phyloP scores from a whole-genome alignment of 2,888 invertebrate species.

The Sarcophaga carnaria region DNA sequence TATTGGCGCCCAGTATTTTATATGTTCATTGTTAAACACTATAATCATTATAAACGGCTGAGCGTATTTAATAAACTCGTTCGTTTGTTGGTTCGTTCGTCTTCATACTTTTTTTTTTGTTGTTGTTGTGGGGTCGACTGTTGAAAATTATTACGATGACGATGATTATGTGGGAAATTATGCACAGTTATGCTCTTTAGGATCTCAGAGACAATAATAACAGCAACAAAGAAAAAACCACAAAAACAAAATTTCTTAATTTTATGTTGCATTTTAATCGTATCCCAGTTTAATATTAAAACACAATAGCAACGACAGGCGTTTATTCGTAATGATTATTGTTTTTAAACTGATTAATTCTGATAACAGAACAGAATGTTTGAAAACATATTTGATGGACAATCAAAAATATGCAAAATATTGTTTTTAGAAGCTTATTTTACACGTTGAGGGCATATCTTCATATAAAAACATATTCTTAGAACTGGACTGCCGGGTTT shows the following conservation, averaged over 20 bases:
- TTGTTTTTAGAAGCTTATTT: too few species aligned
- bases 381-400: too few species aligned
- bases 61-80: neutral
- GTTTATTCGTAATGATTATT: neutral
- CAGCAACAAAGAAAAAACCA: neutral
- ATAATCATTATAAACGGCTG: slow-evolving; percentile 25
- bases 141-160: slow-evolving; percentile 71
- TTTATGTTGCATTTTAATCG: too few species aligned
- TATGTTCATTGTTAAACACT: slow-evolving; percentile 1
- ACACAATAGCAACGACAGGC: neutral
- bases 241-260: slow-evolving; percentile 45
- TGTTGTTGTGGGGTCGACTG: slow-evolving; percentile 48
- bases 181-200: slow-evolving; percentile 77
- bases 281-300: neutral
- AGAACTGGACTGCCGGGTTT: too few species aligned
- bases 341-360: too few species aligned
- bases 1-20: neutral
- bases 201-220: slow-evolving; percentile 45
- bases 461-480: too few species aligned
- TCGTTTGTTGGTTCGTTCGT: neutral
- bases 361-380: neutral
- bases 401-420: too few species aligned
- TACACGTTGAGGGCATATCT: too few species aligned
- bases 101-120: slow-evolving; percentile 9
- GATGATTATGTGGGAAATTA: slow-evolving; percentile 74